Percentiles rank a stretch among this genome's conserved stretches.
Conservation (phyloP, 2,888 invertebrate genomes). For the Exocentrus adspersus region DNA sequence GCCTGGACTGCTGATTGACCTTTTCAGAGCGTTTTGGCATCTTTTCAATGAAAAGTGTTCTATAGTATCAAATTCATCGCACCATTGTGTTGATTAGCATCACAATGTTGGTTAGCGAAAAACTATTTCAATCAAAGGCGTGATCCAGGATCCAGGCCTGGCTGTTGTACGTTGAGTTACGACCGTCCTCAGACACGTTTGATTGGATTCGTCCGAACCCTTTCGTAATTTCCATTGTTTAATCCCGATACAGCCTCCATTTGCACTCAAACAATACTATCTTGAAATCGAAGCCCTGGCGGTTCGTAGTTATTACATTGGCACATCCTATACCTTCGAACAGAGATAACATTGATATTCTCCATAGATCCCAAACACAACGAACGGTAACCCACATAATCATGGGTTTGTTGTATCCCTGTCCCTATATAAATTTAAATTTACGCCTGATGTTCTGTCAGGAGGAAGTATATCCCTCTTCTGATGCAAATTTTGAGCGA, state of each 20-base stretch:
- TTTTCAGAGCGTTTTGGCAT: too few species aligned
- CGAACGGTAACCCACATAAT: neutral
- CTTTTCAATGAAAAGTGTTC: too few species aligned
- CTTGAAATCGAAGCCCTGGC: conserved; percentile 4
- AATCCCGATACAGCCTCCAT: conserved; percentile 1
- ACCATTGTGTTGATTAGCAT: too few species aligned
- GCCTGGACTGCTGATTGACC: too few species aligned
- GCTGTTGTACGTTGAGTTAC: neutral
- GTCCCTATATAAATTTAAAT: conserved; percentile 12
- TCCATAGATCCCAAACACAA: neutral
- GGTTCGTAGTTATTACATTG: conserved; percentile 12
- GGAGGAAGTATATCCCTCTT: conserved; percentile 10
- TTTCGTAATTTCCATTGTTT: neutral
- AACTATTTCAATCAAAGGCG: neutral
- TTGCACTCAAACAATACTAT: conserved; percentile 16
- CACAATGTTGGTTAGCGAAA: neutral
- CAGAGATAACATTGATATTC: neutral
- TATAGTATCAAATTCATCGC: too few species aligned
- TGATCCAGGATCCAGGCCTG: neutral
- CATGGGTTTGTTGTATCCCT: neutral
- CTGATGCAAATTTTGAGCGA: conserved; percentile 9
- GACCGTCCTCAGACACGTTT: neutral
- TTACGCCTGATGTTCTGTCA: conserved; percentile 29
- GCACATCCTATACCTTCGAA: neutral
- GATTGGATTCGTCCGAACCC: neutral